A percentile compares a stretch with the other conserved stretches of the same genome.
These are phyloP conservation scores for Lycaena phlaeas DNA, from an alignment of 2,888 invertebrate species.

Conservation along the genomic window DNA sequence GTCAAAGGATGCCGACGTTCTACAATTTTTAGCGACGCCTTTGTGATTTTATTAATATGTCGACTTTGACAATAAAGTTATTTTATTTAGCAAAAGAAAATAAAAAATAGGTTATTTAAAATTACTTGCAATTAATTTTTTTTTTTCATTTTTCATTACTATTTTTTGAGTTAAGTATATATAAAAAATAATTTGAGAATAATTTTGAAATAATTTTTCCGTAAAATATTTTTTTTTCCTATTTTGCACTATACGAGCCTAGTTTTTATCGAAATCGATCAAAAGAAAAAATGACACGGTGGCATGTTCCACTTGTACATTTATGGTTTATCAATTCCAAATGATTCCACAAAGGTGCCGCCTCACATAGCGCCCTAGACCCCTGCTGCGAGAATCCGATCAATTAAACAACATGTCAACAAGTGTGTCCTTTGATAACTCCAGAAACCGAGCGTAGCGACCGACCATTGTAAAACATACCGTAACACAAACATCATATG, in stretches of 20 bases:
- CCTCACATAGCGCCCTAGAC: slow-evolving; percentile 53
- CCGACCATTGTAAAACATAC: slow-evolving; percentile 41
- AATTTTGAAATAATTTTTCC: too few relatives aligned
- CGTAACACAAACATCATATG: slow-evolving; percentile 47
- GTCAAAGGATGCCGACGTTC: slow-evolving; percentile 61
- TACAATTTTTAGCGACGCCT: slow-evolving; percentile 62
- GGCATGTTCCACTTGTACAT: slow-evolving; percentile 67
- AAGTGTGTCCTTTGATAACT: slow-evolving; percentile 67
- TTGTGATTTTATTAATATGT: slow-evolving; percentile 48
- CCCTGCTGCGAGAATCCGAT: slow-evolving; percentile 68
- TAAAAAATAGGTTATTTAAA: too few relatives aligned
- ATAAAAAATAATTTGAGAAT: too few relatives aligned
- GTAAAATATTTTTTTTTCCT: too few relatives aligned
- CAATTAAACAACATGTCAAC: slow-evolving; percentile 74
- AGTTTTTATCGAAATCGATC: slow-evolving; percentile 3
- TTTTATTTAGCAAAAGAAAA: too few relatives aligned
- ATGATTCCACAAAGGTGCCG: slow-evolving; percentile 67
- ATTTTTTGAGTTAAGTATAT: too few relatives aligned
- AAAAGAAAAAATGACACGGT: slow-evolving; percentile 52
- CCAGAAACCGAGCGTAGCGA: slow-evolving; percentile 36
- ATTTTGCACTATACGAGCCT: too few relatives aligned
- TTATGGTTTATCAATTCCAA: slow-evolving; percentile 68
- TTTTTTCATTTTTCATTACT: too few relatives aligned
- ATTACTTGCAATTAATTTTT: too few relatives aligned
- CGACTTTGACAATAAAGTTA: slow-evolving; percentile 19